Conservation (phyloP, 2,113 vertebrate genomes). For the Amia ocellicauda region DNA sequence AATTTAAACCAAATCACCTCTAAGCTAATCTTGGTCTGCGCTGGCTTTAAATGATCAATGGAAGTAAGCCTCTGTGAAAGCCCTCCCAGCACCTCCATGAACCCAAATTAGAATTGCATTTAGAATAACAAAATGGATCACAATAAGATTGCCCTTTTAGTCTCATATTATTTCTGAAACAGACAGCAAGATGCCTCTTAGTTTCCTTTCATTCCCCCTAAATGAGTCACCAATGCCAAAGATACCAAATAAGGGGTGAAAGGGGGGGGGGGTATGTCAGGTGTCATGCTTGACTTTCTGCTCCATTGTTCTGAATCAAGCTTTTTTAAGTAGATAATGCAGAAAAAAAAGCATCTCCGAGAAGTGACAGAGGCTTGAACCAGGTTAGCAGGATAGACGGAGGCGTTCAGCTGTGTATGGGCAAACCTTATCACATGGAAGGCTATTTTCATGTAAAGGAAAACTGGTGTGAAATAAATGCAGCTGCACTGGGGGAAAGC, state of each 20-base stretch:
- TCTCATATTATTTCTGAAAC: not conserved
- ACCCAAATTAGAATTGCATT: not conserved
- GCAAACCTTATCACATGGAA: slow-evolving; percentile 2
- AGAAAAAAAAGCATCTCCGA: not conserved
- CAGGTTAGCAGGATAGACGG: not conserved
- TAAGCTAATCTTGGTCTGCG: not conserved
- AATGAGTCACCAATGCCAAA: not conserved
- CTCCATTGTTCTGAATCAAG: not conserved
- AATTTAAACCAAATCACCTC: no score
- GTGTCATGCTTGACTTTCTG: not conserved
- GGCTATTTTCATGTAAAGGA: slow-evolving; percentile 21
- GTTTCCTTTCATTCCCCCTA: no score
- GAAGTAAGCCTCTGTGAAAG: not conserved
- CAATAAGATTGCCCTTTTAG: not conserved
- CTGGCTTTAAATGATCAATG: not conserved
- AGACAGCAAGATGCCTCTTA: not conserved
- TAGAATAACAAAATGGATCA: not conserved
- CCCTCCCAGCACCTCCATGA: not conserved
- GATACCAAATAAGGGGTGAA: not conserved
- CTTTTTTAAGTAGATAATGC: not conserved
- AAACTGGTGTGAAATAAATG: slow-evolving; percentile 25
- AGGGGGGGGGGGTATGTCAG: not conserved
- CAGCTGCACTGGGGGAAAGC: not conserved
- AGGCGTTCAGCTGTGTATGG: slow-evolving; percentile 9
- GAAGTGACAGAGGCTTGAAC: not conserved